Evolutionary conservation across 2,113 vertebrate species (phyloP).

Genomic region (Elachura formosa): DNA sequence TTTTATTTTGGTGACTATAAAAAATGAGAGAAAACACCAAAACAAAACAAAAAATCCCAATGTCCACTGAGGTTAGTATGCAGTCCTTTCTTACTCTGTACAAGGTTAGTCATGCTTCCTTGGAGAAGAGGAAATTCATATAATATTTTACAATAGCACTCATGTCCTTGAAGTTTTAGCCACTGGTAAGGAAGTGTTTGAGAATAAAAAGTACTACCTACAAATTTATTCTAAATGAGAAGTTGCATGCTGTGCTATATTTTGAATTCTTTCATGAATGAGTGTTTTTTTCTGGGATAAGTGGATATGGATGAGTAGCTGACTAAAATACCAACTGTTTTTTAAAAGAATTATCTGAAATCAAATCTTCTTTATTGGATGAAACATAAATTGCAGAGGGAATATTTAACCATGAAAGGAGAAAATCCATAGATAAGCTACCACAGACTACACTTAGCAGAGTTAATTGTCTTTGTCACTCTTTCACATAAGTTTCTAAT

Average conservation of each 20-base stretch:
- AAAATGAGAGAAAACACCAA: not conserved
- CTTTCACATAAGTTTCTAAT: not conserved
- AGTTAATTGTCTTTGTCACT: slow-evolving; percentile 58
- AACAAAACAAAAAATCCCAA: not conserved
- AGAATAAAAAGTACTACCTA: slow-evolving; percentile 12
- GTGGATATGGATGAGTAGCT: slow-evolving; percentile 51
- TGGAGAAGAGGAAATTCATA: not conserved
- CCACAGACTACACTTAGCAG: slow-evolving; percentile 16
- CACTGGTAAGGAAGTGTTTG: not conserved
- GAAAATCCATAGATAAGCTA: slow-evolving; percentile 67
- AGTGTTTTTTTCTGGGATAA: slow-evolving; percentile 64
- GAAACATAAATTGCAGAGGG: slow-evolving; percentile 58
- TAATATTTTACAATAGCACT: not conserved
- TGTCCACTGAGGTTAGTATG: not conserved
- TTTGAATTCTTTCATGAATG: slow-evolving; percentile 65
- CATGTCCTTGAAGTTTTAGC: not conserved
- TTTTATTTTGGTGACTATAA: not conserved
- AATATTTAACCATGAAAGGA: slow-evolving; percentile 65
- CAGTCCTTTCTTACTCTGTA: not conserved
- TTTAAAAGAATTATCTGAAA: slow-evolving; percentile 68
- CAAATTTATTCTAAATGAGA: slow-evolving; percentile 46
- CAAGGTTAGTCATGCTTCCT: not conserved
- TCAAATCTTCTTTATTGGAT: slow-evolving; percentile 62
- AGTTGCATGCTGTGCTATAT: slow-evolving; percentile 48
- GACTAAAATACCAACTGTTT: slow-evolving; percentile 50